phyloP scores from a whole-genome alignment of 2,113 vertebrate genomes.

The Solea senegalensis region DNA sequence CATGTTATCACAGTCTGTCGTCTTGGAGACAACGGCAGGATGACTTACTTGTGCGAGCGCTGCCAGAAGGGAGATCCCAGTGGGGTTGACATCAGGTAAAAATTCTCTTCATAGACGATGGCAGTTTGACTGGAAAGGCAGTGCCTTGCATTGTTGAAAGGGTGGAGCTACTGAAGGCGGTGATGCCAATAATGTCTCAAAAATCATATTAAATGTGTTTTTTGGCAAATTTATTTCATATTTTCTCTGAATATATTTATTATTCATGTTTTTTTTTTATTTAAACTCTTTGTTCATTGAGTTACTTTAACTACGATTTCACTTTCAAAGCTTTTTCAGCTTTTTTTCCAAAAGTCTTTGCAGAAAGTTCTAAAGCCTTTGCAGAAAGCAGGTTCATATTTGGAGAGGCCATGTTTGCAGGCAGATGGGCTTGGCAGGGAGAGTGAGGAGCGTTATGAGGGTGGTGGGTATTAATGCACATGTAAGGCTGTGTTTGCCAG shows the following conservation, averaged over 20 bases:
- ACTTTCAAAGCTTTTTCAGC: background rate
- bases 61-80: constrained; percentile 88
- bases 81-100: constrained; percentile 82
- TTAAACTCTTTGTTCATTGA: no score
- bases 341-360: constrained; percentile 28
- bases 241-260: no score
- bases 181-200: background rate
- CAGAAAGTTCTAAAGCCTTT: constrained; percentile 44
- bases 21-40: constrained; percentile 88
- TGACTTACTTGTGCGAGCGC: constrained; percentile 91
- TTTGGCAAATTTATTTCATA: background rate
- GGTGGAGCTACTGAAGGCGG: background rate
- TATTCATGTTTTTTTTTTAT: no score
- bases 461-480: constrained; percentile 55
- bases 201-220: background rate
- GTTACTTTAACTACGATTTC: no score
- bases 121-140: constrained; percentile 13
- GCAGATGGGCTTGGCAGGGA: constrained; percentile 76
- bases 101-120: constrained; percentile 7
- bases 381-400: constrained; percentile 51
- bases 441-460: constrained; percentile 65
- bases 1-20: constrained; percentile 87
- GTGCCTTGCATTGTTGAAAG: constrained; percentile 9
- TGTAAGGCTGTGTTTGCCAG: constrained; percentile 72
- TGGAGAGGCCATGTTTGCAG: constrained; percentile 69